phyloP scores from a whole-genome alignment of 2,797 vertebrate genomes.

The Brachyrhaphis roseni region DNA sequence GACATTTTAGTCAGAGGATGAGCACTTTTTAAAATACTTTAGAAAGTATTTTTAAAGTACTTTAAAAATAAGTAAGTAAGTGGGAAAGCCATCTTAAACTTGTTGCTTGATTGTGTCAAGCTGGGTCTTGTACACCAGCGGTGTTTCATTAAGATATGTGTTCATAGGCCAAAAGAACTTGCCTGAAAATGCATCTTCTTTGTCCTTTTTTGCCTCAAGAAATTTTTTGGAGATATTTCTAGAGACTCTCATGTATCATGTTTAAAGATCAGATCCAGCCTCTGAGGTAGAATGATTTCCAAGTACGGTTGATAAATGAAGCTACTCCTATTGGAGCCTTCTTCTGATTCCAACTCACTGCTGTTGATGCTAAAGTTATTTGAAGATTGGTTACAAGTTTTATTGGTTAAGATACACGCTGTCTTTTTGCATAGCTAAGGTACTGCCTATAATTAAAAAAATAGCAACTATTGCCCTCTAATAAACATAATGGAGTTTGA shows the following conservation, averaged over 20 bases:
- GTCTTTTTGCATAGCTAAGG: neutral
- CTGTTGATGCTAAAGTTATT: neutral
- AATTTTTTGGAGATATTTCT: neutral
- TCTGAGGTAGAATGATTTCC: neutral
- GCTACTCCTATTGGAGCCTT: neutral
- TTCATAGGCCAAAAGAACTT: neutral
- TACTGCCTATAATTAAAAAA: neutral
- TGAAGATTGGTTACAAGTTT: neutral
- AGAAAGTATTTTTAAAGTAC: too few species aligned
- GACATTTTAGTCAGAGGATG: neutral
- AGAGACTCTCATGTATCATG: neutral
- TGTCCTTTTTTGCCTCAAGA: neutral
- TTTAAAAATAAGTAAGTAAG: too few species aligned
- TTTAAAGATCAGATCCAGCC: neutral
- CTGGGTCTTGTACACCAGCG: neutral
- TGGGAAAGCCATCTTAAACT: neutral
- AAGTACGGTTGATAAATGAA: neutral
- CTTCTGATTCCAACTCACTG: neutral
- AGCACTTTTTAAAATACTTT: neutral
- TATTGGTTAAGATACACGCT: neutral
- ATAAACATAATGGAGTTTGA: neutral
- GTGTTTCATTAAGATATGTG: neutral
- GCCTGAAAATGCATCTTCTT: neutral
- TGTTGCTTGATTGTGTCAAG: neutral
- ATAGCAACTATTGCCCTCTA: neutral